Evolutionary conservation across 2,797 vertebrate species (phyloP), one percentile per base, ranked within the genome.

Genomic region (Myotis vivesi): DNA sequence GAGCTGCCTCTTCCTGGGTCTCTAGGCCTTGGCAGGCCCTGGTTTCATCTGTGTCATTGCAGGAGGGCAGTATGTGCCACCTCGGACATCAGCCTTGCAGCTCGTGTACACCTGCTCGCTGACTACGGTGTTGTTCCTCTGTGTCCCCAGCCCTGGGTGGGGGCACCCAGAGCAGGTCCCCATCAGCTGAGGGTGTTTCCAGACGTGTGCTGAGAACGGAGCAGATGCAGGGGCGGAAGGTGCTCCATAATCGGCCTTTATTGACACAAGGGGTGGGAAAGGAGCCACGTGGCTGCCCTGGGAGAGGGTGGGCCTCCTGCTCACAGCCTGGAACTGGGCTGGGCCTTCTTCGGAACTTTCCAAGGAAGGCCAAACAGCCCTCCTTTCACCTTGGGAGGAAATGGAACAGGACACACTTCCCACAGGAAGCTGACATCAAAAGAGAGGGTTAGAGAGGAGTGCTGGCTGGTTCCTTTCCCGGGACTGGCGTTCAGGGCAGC

Each of bases 241-340:
- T 9, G 49, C 82, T 82, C n/a, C 20, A 28, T 64, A 81, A 36
- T n/a, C 0, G 10, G 55, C 41, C 10, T 55, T 25, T 84, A 19
- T 73, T 77, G 92, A 92, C 2, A 1, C 7, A 41, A 25, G 51
- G 44, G 76, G 89, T 55, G 73, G 85, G 89, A 92, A 95, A 79
- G 81, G 55, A 23, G 71, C 38, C 95, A 55, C 28, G 6, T 84
- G 87, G 94, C 87, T 20, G 44, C 3, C 5, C 11, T 0, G 5
- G 75, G 55, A 38, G 62, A 51, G 44, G 17, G 22, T 36, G 80
- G 33, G 38, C 38, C 33, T 62, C 28, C 17, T 49, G 28, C 53
- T 83, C 30, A 2, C 41, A 28, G 55, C 51, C 62, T 11, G 44
- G 55, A 36, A 2, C 23, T 6, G 36, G 80, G 62, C 73, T 0